These are phyloP conservation scores for Calonectris borealis DNA, from an alignment of 2,113 vertebrate genomes.

Conservation along the genomic window DNA sequence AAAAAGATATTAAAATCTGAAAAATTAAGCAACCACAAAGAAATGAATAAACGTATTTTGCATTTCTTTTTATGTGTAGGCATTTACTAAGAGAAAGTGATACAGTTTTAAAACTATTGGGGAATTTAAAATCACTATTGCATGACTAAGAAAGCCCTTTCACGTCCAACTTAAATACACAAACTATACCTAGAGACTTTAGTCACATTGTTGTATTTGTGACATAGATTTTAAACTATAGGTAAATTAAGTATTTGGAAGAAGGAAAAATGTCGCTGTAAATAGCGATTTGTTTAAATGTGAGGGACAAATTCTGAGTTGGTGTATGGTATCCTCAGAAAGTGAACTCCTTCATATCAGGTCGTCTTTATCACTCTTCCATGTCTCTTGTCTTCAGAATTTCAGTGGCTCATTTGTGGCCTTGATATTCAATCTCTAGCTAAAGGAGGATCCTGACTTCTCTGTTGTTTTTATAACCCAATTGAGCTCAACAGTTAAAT, in stretches of 20 bases:
- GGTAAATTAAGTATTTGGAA: neutral
- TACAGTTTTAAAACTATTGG: neutral
- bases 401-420: neutral
- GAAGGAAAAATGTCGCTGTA: neutral
- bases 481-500: neutral
- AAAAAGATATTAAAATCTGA: neutral
- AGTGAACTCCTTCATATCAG: neutral
- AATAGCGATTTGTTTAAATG: neutral
- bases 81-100: neutral
- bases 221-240: neutral
- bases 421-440: neutral
- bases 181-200: neutral
- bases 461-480: neutral
- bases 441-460: neutral
- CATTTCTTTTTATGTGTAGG: neutral
- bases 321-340: neutral
- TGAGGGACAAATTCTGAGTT: neutral
- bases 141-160: neutral
- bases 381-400: neutral
- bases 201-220: neutral
- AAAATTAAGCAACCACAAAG: neutral
- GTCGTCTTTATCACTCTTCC: neutral
- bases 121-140: neutral
- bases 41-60: neutral
- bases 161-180: neutral